Conservation (phyloP, 2,888 invertebrate genomes). For the Volucella inflata region DNA sequence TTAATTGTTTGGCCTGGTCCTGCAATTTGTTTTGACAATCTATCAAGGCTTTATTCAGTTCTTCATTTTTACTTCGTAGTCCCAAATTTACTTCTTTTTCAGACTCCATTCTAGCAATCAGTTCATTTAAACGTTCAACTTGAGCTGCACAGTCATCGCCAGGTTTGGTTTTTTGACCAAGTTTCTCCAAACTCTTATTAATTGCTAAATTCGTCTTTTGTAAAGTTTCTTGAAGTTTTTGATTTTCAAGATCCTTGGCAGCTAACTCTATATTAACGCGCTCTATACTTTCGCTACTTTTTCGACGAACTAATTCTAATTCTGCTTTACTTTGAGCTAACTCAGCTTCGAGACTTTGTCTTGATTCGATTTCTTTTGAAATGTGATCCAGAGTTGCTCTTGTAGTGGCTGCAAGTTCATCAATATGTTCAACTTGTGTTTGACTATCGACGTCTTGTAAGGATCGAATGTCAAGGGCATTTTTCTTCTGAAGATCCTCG, state of each 20-base stretch:
- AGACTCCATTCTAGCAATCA: constrained; percentile 8
- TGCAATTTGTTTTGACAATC: constrained; percentile 26
- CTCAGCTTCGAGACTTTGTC: constrained; percentile 56
- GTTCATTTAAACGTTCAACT: not conserved
- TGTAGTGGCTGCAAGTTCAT: constrained; percentile 80
- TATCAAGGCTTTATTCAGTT: constrained; percentile 35
- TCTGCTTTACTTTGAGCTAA: constrained; percentile 26
- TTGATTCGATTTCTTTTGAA: constrained; percentile 79
- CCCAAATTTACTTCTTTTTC: constrained; percentile 12
- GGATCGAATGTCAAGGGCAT: constrained; percentile 27
- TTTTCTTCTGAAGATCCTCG: constrained; percentile 77
- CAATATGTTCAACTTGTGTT: constrained; percentile 77
- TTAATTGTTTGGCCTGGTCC: constrained; percentile 25
- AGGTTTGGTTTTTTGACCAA: not conserved
- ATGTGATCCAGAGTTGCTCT: constrained; percentile 80
- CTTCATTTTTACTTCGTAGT: constrained; percentile 22
- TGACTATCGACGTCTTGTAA: constrained; percentile 77
- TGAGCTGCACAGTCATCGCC: constrained; percentile 25
- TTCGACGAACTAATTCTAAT: constrained; percentile 19
- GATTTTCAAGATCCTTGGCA: constrained; percentile 35
- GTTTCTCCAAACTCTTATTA: constrained; percentile 5
- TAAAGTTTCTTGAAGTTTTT: constrained; percentile 16
- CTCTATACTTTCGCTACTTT: constrained; percentile 28
- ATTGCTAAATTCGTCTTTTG: constrained; percentile 1
- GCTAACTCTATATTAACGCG: not conserved